phyloP scores from a whole-genome alignment of 2,797 vertebrate species.

The Semaprochilodus insignis region DNA sequence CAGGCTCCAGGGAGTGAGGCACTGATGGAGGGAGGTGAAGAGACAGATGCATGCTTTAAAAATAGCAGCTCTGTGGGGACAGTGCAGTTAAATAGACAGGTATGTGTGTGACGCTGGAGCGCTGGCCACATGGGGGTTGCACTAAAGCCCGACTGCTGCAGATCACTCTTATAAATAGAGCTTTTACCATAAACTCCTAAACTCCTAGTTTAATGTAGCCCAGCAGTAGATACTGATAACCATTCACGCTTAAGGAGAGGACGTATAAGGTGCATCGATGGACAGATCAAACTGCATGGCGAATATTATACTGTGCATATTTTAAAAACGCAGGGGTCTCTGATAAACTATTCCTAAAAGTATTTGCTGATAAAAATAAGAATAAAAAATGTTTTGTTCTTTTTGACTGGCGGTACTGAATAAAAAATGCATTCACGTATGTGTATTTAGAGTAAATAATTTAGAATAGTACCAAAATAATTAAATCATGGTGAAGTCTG shows the following conservation, averaged over 20 bases:
- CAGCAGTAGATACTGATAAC: neutral
- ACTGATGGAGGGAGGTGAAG: conserved; percentile 54
- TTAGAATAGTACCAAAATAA: too few relatives aligned
- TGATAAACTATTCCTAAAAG: too few relatives aligned
- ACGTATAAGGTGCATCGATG: too few relatives aligned
- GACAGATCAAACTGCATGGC: too few relatives aligned
- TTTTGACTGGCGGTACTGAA: too few relatives aligned
- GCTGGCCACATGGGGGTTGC: neutral
- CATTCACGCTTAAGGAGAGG: neutral
- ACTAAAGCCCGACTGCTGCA: conserved; percentile 69
- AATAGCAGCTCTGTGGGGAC: conserved; percentile 61
- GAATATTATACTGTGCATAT: too few relatives aligned
- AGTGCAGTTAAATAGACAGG: conserved; percentile 78
- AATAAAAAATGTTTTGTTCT: too few relatives aligned
- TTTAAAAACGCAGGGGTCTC: too few relatives aligned
- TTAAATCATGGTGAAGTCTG: too few relatives aligned
- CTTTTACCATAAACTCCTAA: conserved; percentile 8
- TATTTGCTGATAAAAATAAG: too few relatives aligned
- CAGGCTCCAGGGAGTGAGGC: conserved; percentile 69
- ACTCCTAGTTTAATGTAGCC: neutral
- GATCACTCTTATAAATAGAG: conserved; percentile 56
- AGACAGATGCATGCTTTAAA: conserved; percentile 72
- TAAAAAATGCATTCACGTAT: too few relatives aligned
- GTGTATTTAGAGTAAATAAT: too few relatives aligned
- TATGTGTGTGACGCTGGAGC: conserved; percentile 66